A percentile compares a stretch with the other conserved stretches of the same genome.
Evolutionary conservation across 2,113 vertebrate species (phyloP).

Genomic region (Crotophaga sulcirostris): DNA sequence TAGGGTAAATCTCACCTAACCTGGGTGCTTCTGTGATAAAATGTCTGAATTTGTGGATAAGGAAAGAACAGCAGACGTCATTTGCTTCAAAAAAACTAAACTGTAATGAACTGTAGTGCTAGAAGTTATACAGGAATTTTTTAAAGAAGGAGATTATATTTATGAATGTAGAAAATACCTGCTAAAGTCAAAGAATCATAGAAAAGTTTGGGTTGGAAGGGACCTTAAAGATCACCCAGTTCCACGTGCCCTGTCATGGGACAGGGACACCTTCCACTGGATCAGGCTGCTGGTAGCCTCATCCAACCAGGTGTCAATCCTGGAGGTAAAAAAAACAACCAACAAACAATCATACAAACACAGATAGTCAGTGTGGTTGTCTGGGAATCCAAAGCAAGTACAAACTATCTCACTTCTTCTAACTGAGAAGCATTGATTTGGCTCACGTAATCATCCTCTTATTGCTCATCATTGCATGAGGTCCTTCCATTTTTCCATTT

Average conservation of each 20-base stretch:
- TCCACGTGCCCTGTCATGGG: too few relatives aligned
- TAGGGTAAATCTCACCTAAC: neutral
- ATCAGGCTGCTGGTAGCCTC: too few relatives aligned
- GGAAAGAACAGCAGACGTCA: neutral
- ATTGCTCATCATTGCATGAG: neutral
- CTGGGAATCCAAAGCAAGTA: neutral
- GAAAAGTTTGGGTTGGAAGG: too few relatives aligned
- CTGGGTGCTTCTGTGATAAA: neutral
- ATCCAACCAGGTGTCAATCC: too few relatives aligned
- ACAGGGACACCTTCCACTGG: too few relatives aligned
- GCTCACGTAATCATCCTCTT: neutral
- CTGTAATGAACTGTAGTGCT: neutral
- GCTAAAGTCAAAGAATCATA: too few relatives aligned
- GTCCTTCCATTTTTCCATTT: neutral
- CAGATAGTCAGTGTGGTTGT: neutral
- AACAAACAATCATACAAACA: too few relatives aligned
- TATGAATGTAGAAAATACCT: neutral
- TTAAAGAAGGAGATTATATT: neutral
- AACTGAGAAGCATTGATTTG: neutral
- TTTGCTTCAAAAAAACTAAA: neutral
- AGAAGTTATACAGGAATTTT: neutral
- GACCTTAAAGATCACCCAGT: too few relatives aligned
- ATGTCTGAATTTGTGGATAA: neutral
- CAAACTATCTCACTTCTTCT: neutral
- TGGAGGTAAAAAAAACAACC: too few relatives aligned